phyloP scores from a whole-genome alignment of 1,140 invertebrate genomes.

The Atopsyche davidsoni region DNA sequence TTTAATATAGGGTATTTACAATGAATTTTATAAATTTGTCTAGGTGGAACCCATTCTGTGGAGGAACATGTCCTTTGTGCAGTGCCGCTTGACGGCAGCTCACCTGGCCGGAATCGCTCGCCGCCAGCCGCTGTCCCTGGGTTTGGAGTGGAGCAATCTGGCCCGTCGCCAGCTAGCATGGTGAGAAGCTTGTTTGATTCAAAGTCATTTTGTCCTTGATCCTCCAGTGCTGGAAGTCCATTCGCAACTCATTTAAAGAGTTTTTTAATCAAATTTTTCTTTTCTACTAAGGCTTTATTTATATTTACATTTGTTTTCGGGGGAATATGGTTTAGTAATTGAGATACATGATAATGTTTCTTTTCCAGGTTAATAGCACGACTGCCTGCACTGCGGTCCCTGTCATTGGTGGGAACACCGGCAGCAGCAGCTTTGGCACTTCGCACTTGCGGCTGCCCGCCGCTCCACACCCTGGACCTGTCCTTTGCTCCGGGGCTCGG shows the following conservation, averaged over 20 bases:
- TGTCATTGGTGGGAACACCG: conserved; percentile 75
- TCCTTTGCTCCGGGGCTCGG: conserved; percentile 58
- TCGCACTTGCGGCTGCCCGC: conserved; percentile 75
- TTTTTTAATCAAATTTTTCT: no score
- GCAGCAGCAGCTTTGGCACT: conserved; percentile 76
- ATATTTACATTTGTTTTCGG: no score
- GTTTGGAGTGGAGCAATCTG: conserved; percentile 80
- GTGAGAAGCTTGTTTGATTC: conserved; percentile 36
- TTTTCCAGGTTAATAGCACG: conserved; percentile 60
- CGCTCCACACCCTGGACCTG: conserved; percentile 72
- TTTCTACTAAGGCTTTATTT: no score
- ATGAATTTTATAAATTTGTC: conserved; percentile 20
- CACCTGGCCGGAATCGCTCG: conserved; percentile 79
- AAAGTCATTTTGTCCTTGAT: no score
- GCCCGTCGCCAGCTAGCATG: conserved; percentile 80
- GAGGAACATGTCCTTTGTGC: conserved; percentile 71
- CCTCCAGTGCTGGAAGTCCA: no score
- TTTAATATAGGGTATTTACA: conserved; percentile 8
- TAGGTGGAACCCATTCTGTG: conserved; percentile 77
- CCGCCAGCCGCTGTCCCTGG: conserved; percentile 74
- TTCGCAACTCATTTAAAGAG: no score
- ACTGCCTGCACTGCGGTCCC: conserved; percentile 71
- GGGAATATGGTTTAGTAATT: no score
- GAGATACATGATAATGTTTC: no score
- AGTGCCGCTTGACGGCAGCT: conserved; percentile 61